Conservation (phyloP, 2,113 vertebrate species). For the Corythoichthys haematopterus region DNA sequence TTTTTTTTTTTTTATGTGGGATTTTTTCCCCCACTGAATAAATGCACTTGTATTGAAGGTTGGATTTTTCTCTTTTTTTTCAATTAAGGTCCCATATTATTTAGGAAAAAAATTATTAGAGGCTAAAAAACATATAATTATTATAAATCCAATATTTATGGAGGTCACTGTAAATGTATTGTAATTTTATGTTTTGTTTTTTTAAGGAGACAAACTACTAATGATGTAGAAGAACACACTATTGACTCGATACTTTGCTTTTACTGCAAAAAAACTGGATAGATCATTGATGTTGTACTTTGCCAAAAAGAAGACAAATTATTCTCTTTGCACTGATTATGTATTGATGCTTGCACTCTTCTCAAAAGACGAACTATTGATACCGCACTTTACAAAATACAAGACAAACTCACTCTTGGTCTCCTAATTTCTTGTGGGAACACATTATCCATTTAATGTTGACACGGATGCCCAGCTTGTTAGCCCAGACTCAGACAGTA, state of each 20-base stretch:
- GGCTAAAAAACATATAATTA: no score
- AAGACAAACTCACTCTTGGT: neutral
- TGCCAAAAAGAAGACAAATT: neutral
- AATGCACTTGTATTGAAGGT: no score
- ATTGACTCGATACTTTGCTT: neutral
- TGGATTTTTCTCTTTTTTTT: no score
- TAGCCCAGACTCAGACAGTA: conserved; percentile 1
- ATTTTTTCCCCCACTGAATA: no score
- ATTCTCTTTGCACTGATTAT: neutral
- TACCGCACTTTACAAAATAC: neutral
- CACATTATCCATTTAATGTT: neutral
- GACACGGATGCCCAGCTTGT: neutral
- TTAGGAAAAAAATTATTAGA: no score
- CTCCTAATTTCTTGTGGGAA: neutral
- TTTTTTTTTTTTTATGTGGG: no score
- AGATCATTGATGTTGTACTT: neutral
- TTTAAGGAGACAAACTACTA: neutral
- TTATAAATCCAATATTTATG: no score
- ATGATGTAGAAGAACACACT: neutral
- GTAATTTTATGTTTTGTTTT: neutral
- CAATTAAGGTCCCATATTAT: no score
- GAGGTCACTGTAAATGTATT: no score
- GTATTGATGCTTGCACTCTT: no score
- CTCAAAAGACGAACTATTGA: neutral
- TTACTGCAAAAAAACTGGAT: neutral